Evolutionary conservation across 2,113 vertebrate species (phyloP).

Genomic region (Rhizomys pruinosus): DNA sequence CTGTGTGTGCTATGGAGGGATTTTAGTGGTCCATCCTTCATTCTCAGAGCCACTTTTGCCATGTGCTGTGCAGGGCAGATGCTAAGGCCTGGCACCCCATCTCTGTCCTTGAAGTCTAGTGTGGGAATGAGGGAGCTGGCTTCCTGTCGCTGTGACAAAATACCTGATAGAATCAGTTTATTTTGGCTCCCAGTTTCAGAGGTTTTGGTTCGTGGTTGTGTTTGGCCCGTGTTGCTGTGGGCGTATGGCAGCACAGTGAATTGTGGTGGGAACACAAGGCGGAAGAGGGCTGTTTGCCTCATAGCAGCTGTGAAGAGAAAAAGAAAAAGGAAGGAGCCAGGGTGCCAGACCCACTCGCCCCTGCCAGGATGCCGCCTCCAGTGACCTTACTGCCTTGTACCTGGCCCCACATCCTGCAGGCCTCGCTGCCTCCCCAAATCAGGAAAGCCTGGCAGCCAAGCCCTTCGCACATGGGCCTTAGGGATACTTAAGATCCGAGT

Average conservation of each 20-base stretch:
- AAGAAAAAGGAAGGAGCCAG: neutral
- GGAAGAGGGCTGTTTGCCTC: neutral
- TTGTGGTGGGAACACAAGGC: neutral
- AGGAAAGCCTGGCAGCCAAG: neutral
- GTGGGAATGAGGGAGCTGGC: neutral
- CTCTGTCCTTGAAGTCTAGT: neutral
- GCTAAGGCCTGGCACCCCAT: accelerated
- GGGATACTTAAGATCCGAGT: neutral
- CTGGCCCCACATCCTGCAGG: neutral
- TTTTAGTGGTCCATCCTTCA: neutral
- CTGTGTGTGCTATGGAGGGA: accelerated
- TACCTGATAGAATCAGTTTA: neutral
- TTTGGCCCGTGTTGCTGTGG: neutral
- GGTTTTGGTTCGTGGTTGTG: neutral
- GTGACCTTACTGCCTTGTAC: neutral
- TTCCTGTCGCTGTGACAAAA: neutral
- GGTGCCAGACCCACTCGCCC: neutral
- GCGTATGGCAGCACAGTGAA: neutral
- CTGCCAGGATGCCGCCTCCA: neutral
- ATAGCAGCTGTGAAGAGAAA: neutral
- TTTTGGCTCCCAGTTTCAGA: neutral
- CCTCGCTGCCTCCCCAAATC: neutral
- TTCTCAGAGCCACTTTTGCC: neutral
- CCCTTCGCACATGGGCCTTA: neutral
- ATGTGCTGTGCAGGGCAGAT: accelerated